Base-by-base conservation (phyloP, 1,140 invertebrate genomes). In the Brachionus angularis region DNA sequence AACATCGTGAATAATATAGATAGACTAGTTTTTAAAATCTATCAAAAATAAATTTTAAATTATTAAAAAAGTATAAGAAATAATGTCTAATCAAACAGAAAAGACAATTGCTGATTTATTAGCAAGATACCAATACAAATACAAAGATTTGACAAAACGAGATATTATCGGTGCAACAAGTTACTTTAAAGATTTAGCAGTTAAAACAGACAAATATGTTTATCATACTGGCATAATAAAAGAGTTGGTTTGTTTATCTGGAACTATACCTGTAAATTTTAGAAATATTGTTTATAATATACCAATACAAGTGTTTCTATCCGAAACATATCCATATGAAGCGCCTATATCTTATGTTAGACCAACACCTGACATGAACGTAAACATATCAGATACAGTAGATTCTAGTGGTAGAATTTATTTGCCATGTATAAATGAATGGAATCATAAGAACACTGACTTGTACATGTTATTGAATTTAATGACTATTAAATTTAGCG, bases 311-410 rank as follows among this genome's bases (percentile, higher is more conserved):
- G 89, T 98, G 75, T 98, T 92, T 91, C 77, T 98, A 29, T 88
- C 95, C 86, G 92, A 98, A 77, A 96, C 91, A 27, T 91, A 98
- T 85, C 96, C 96, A 1, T 87, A 91, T 77, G 90, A 95, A 83
- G 90, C 93, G 18, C 96, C 96, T n/a, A 89, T 97, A 80, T 96
- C 93, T 78, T 98, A 90, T 82, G 96, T 99, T 0, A 91, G 88
- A 81, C 96, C 96, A 39, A 99, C 96, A 4, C 73, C 86, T 61
- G 90, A 91, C 73, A 99, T 99, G 96, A 86, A 87, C 62, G 94
- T 98, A 72, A 96, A 95, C 84, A 87, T 81, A n/a, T 96, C 93
- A 16, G 88, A 88, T 79, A 91, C 89, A 83, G 93, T 98, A 7
- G 94, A 98, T 81, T 87, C 89, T 73, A 94, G 89, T 83, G 96